Percentiles rank a stretch among this genome's conserved stretches.
Conservation (phyloP, 1,140 invertebrate species). For the Ephestia elutella region DNA sequence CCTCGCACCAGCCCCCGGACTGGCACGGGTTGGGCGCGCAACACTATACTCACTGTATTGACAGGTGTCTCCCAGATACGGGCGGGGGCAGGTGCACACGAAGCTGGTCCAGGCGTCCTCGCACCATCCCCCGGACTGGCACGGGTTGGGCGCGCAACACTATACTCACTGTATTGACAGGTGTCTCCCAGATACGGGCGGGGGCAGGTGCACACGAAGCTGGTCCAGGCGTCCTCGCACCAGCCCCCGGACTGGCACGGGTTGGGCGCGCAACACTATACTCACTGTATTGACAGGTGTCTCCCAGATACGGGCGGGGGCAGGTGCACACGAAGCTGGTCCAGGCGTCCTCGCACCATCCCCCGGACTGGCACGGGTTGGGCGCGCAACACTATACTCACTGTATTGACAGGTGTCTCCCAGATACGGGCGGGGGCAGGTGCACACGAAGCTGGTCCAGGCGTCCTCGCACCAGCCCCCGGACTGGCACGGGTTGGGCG, state of each 20-base stretch:
- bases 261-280: not conserved
- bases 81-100: not conserved
- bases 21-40: not conserved
- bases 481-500: not conserved
- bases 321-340: conserved; percentile 89
- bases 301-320: conserved; percentile 88
- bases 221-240: not conserved
- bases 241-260: not conserved
- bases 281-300: conserved; percentile 88
- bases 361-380: conserved; percentile 90
- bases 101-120: conserved; percentile 4
- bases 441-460: conserved; percentile 4
- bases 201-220: not conserved
- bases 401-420: not conserved
- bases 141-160: not conserved
- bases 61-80: not conserved
- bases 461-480: not conserved
- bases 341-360: conserved; percentile 93
- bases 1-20: not conserved
- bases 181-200: too few species aligned
- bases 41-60: not conserved
- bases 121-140: not conserved
- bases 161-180: too few species aligned
- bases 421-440: not conserved
- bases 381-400: conserved; percentile 82